phyloP scores from a whole-genome alignment of 92 coral and sea anemone genomes.

The Blastomussa wellsi region DNA sequence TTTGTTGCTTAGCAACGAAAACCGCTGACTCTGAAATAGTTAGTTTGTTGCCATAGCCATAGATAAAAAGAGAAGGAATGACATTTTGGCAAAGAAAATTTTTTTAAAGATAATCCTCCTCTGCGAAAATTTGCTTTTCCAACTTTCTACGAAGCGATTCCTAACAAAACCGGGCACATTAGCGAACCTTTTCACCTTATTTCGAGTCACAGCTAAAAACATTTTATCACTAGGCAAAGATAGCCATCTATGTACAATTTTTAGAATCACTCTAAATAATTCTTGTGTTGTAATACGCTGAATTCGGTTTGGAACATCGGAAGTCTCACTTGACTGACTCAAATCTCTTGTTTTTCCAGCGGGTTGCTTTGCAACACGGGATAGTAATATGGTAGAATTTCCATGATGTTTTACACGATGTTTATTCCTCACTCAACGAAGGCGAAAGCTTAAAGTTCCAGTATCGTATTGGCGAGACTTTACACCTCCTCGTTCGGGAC shows the following conservation, averaged over 20 bases:
- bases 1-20: constrained; percentile 7
- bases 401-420: neutral
- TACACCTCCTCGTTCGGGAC: neutral
- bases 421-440: neutral
- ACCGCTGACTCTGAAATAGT: neutral
- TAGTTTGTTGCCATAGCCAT: neutral
- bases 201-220: neutral
- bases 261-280: neutral
- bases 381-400: neutral
- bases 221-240: neutral
- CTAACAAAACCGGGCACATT: constrained; percentile 4
- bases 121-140: neutral
- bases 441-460: neutral
- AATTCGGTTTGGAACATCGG: neutral
- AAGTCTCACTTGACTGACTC: neutral
- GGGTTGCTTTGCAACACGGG: constrained; percentile 11
- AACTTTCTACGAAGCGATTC: neutral
- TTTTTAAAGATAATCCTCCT: neutral
- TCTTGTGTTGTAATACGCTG: neutral
- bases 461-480: neutral
- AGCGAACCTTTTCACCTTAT: neutral
- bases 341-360: neutral
- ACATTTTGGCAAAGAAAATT: neutral
- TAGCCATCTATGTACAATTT: neutral
- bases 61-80: neutral